Evolutionary conservation across 1,140 invertebrate species (phyloP), one percentile per base, ranked within the genome.

Genomic region (Drosophila melanica): DNA sequence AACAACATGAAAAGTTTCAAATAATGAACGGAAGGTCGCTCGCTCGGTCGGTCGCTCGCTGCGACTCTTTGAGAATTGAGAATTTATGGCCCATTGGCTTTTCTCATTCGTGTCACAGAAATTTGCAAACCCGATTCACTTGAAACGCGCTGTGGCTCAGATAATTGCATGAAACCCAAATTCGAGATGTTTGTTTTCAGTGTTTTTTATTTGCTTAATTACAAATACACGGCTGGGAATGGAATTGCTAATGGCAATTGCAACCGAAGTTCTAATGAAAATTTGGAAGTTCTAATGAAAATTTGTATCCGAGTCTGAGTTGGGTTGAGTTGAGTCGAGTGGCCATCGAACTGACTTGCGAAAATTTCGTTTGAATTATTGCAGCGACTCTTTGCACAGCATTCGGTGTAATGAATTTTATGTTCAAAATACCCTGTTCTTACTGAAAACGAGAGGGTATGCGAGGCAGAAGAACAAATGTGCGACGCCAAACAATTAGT

Each of bases 1-100:
- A 86, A 86, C 80, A 75, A 82, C 69, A 82, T 82, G 80, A 84
- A 84, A 84, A 85, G 65, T 85, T 85, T 80, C 59, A 72, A 77
- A 66, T 76, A 79, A 84, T 79, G 76, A 67, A 63, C 67, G 76
- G 53, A 85, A 84, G 80, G 80, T 66, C 80, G 66, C 14, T 23
- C n/a, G 39, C 9, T 42, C 37, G 47, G 35, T 41, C 48, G 23
- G 39, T n/a, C 37, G 48, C 4, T 54, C 27, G 53, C 65, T 48
- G 45, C 27, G 57, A 60, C 55, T 73, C 57, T 68, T 27, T 27
- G 27, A 27, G 27, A 27, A 27, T 64, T 44, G 35, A 58, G 70
- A 75, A 65, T 77, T 72, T 77, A 63, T 66, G 67, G 63, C 50
- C 23, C 59, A 62, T 53, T 75, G 68, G 47, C n/a, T 30, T 48